Evolutionary conservation across 1,140 invertebrate species (phyloP), one percentile per base, ranked within the genome.

Genomic region (Ectropis grisescens): DNA sequence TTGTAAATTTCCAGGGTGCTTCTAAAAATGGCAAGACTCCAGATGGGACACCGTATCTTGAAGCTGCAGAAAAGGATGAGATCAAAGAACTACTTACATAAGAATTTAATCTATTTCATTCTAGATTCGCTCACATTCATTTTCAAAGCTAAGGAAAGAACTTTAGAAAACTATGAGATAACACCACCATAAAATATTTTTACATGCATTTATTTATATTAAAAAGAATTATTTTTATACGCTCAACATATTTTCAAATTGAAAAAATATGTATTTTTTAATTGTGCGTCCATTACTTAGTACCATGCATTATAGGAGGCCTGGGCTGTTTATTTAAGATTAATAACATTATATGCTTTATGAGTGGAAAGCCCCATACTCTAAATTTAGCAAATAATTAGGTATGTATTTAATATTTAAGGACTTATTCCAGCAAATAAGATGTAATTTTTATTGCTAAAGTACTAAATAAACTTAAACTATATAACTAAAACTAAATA

Each of bases 61-160:
- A 96, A 53, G 93, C 91, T 45, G 94, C 95, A 9, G 95, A 98
- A 74, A 96, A 92, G 75, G 90, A 92, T 47, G 95, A 97, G 84
- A 97, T 97, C 46, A 94, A 93, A 82, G 85, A 86, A 51, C 84
- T 81, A 13, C 47, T 81, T 37, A 78, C 72, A 74, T 80, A 80
- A 43, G 58, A 30, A 41, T n/a, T n/a, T n/a, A 22, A 48, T 39
- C 25, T 28, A 29, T 37, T 7, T 37, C 15, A 35, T 40, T 44
- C 46, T 25, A 24, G 40, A 50, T 46, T 56, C 36, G 49, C 56
- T 70, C 50, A 70, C 41, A 58, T 58, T 58, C 49, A 56, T 65
- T 58, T 51, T 58, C 43, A 51, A 69, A 54, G 65, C 67, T 69
- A 67, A 58, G 46, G 48, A 50, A 35, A 54, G 59, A 53, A 50